Evolutionary conservation across 2,888 invertebrate genomes (phyloP).

Genomic region (Heliconius sara): DNA sequence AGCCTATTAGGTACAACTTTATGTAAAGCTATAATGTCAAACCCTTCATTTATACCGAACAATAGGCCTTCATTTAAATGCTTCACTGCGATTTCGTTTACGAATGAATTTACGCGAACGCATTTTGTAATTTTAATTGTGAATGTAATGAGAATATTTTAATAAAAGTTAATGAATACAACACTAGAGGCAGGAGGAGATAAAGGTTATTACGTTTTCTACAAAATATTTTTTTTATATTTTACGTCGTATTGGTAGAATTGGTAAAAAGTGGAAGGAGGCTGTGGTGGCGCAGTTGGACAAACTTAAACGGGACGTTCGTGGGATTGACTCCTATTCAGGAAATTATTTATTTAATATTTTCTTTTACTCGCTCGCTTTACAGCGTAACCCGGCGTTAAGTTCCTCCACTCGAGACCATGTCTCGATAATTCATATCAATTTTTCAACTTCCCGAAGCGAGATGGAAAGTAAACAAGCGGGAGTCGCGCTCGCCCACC

Average conservation of each 20-base stretch:
- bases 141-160: slow-evolving; percentile 5
- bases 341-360: too few relatives aligned
- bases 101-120: slow-evolving; percentile 45
- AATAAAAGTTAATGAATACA: slow-evolving; percentile 7
- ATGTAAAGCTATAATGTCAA: slow-evolving; percentile 28
- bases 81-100: slow-evolving; percentile 65
- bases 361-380: too few relatives aligned
- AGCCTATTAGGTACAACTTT: background rate
- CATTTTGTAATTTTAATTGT: slow-evolving; percentile 37
- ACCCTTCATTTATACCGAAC: slow-evolving; percentile 59
- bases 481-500: too few relatives aligned
- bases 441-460: too few relatives aligned
- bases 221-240: background rate
- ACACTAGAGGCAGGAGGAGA: background rate
- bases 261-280: too few relatives aligned
- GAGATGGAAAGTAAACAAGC: too few relatives aligned
- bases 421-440: too few relatives aligned
- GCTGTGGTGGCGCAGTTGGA: too few relatives aligned
- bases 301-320: too few relatives aligned
- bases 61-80: slow-evolving; percentile 66
- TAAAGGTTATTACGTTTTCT: background rate
- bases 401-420: too few relatives aligned
- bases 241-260: background rate
- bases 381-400: too few relatives aligned
- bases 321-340: too few relatives aligned